phyloP scores from a whole-genome alignment of 2,113 vertebrate species.

The Sebastes fasciatus region DNA sequence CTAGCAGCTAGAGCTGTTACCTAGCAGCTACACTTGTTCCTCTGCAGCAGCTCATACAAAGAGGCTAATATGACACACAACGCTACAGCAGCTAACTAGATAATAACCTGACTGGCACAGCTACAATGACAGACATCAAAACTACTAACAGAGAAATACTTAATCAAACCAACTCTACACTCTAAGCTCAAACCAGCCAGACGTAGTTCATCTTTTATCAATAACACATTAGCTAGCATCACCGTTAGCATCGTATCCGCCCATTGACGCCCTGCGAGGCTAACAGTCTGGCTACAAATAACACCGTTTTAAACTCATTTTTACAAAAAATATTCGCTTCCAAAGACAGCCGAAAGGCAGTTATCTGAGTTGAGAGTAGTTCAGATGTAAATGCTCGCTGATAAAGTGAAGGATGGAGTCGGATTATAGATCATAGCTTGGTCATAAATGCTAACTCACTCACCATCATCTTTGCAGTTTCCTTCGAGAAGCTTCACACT shows the following conservation, averaged over 20 bases:
- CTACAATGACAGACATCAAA: background rate
- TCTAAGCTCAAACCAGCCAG: rapidly evolving
- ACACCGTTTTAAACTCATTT: rapidly evolving
- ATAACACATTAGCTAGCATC: slow-evolving; percentile 2
- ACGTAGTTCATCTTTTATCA: background rate
- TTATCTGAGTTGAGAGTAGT: rapidly evolving
- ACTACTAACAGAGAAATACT: background rate
- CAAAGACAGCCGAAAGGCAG: rapidly evolving
- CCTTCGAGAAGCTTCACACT: slow-evolving; percentile 78
- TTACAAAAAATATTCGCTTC: slow-evolving; percentile 38
- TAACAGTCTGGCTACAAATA: slow-evolving; percentile 49
- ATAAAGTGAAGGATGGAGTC: slow-evolving; percentile 54
- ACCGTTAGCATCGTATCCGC: slow-evolving; percentile 53
- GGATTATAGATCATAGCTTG: slow-evolving; percentile 47
- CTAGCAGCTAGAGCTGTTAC: background rate
- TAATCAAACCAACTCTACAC: background rate
- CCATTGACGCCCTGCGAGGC: slow-evolving; percentile 61
- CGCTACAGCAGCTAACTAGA: background rate
- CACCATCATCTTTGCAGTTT: slow-evolving; percentile 83
- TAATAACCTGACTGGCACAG: rapidly evolving
- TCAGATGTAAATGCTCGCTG: rapidly evolving
- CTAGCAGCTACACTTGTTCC: too few relatives aligned
- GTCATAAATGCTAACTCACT: slow-evolving; percentile 61
- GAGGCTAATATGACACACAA: background rate
- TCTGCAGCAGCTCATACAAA: slow-evolving; percentile 16